phyloP scores from a whole-genome alignment of 2,113 vertebrate species.

The Planiliza haematocheilus region DNA sequence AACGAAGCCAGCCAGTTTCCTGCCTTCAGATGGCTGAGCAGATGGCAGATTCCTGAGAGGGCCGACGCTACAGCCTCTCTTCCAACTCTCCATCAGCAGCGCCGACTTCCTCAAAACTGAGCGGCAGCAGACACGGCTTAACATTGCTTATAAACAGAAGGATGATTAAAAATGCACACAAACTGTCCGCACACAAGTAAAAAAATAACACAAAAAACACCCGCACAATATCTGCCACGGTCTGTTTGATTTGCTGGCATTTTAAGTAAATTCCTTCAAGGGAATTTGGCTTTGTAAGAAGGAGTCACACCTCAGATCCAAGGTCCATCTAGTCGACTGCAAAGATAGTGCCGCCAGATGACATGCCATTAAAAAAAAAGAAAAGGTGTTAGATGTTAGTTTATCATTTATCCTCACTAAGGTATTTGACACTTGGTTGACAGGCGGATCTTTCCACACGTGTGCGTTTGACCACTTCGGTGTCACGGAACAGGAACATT shows the following conservation, averaged over 20 bases:
- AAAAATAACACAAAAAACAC: neutral
- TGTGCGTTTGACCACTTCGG: too few species aligned
- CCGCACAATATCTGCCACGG: neutral
- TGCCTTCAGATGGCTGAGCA: constrained; percentile 78
- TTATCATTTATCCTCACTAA: too few species aligned
- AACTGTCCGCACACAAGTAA: neutral
- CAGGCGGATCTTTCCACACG: too few species aligned
- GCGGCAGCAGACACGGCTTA: constrained; percentile 14
- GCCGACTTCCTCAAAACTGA: constrained; percentile 18
- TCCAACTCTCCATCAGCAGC: constrained; percentile 47
- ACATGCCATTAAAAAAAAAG: too few species aligned
- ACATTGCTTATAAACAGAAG: neutral
- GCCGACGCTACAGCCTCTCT: constrained; percentile 19
- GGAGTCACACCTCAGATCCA: neutral
- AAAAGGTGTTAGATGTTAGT: too few species aligned
- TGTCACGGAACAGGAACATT: too few species aligned
- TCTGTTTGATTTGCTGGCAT: neutral
- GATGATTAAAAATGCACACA: constrained; percentile 1
- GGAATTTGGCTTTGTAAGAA: neutral
- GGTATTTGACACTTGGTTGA: too few species aligned
- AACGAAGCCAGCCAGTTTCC: constrained; percentile 59
- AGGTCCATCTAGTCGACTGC: too few species aligned
- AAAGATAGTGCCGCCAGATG: too few species aligned
- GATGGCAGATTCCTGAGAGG: constrained; percentile 74
- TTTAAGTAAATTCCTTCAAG: neutral